These are phyloP conservation scores for Ceriagrion tenellum DNA, from an alignment of 2,888 invertebrate genomes.

Conservation along the genomic window DNA sequence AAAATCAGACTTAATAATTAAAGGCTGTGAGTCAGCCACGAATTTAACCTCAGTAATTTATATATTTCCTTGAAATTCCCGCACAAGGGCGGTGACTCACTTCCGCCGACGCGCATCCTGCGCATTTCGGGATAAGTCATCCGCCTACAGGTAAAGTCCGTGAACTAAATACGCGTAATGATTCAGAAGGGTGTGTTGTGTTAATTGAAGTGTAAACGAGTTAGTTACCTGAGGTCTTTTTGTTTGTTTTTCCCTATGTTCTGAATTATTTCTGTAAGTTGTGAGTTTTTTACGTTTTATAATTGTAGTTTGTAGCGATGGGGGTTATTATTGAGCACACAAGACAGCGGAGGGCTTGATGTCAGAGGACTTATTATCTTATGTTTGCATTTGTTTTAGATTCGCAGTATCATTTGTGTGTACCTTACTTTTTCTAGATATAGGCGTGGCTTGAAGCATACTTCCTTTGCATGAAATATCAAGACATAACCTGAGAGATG, in stretches of 20 bases:
- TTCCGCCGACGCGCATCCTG: background rate
- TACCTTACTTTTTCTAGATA: background rate
- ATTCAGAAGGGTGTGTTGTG: slow-evolving; percentile 65
- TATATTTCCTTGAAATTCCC: background rate
- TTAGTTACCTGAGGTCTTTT: slow-evolving; percentile 20
- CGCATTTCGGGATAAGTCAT: slow-evolving; percentile 42
- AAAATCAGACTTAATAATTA: too few relatives aligned
- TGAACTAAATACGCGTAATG: slow-evolving; percentile 56
- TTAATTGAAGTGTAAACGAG: slow-evolving; percentile 42
- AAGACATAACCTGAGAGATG: slow-evolving; percentile 75
- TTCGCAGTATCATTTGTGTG: background rate
- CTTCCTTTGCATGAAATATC: slow-evolving; percentile 36
- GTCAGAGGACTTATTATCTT: background rate
- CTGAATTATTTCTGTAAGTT: slow-evolving; percentile 18
- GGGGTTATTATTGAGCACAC: too few relatives aligned
- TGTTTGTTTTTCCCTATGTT: background rate
- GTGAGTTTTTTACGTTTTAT: background rate
- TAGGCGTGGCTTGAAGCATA: background rate
- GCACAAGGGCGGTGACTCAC: slow-evolving; percentile 18
- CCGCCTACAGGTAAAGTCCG: slow-evolving; percentile 23
- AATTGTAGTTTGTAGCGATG: too few relatives aligned
- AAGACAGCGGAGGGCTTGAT: background rate
- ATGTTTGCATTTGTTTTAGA: background rate
- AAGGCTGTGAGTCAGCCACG: too few relatives aligned
- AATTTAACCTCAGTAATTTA: background rate